A percentile compares a stretch with the other conserved stretches of the same genome.
Evolutionary conservation across 2,888 invertebrate genomes (phyloP).

Genomic region (Netelia virgata): DNA sequence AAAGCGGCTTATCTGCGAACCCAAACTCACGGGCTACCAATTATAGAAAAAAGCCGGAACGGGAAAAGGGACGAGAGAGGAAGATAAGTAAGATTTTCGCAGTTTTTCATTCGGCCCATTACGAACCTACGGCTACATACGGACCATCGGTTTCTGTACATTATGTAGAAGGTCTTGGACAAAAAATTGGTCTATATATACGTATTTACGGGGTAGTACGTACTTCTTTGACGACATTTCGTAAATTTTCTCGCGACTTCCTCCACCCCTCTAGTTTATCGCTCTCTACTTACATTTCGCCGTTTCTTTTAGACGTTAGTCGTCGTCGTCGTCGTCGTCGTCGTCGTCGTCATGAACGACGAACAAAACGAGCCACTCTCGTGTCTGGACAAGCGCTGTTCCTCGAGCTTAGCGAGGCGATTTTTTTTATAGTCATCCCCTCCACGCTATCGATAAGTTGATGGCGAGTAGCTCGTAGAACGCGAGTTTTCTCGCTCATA

Average conservation of each 20-base stretch:
- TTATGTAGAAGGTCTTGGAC: not conserved
- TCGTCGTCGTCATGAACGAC: not conserved
- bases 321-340: not conserved
- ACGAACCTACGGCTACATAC: not conserved
- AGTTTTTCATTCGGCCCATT: not conserved
- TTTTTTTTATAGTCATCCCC: constrained; percentile 41
- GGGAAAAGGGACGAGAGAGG: not conserved
- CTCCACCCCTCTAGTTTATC: not conserved
- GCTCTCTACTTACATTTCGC: not conserved
- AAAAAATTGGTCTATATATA: too few relatives aligned
- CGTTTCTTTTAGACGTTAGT: not conserved
- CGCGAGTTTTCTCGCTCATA: not conserved
- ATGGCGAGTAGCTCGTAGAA: not conserved
- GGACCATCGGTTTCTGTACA: not conserved
- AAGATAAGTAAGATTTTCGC: not conserved
- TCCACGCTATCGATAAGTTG: not conserved
- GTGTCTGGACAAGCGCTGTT: not conserved
- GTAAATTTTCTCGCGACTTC: not conserved
- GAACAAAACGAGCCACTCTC: not conserved
- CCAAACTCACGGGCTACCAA: not conserved
- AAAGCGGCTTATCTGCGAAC: not conserved
- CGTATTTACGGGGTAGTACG: not conserved
- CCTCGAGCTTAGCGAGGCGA: constrained; percentile 3
- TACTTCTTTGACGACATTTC: not conserved
- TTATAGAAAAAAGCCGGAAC: not conserved